These are phyloP conservation scores for Smithornis capensis DNA, from an alignment of 2,113 vertebrate species.

Conservation along the genomic window DNA sequence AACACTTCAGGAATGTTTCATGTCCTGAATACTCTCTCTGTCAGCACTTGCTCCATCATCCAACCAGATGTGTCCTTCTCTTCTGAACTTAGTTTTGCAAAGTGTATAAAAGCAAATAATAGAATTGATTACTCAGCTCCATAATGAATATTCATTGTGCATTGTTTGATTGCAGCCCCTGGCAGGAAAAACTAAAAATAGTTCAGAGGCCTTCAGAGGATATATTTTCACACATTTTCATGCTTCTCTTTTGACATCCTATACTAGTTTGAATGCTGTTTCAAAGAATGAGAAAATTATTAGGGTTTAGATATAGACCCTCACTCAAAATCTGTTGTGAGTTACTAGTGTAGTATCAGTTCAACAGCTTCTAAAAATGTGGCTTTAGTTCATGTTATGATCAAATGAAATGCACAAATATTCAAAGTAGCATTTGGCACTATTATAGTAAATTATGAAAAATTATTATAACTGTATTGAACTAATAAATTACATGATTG, in stretches of 20 bases:
- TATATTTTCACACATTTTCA: background rate
- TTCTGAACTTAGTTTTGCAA: background rate
- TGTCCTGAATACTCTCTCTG: background rate
- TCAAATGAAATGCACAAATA: background rate
- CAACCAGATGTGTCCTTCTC: background rate
- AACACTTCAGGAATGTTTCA: background rate
- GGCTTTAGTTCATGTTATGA: background rate
- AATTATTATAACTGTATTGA: background rate
- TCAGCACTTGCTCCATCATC: background rate
- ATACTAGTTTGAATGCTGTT: background rate
- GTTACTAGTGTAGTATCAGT: background rate
- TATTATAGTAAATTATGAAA: background rate
- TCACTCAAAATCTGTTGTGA: background rate
- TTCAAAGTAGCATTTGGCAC: background rate
- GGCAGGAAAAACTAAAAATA: constrained; percentile 10
- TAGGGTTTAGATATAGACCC: background rate
- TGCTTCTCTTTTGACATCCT: background rate
- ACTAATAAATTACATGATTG: background rate
- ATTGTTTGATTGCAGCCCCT: background rate
- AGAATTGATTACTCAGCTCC: background rate
- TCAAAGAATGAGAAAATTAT: background rate
- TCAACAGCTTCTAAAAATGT: background rate
- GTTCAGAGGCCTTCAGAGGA: background rate
- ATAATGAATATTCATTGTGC: constrained; percentile 6
- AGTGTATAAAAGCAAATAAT: background rate